These are phyloP conservation scores for Anas georgica DNA, from an alignment of 2,797 vertebrate species.

Conservation along the genomic window DNA sequence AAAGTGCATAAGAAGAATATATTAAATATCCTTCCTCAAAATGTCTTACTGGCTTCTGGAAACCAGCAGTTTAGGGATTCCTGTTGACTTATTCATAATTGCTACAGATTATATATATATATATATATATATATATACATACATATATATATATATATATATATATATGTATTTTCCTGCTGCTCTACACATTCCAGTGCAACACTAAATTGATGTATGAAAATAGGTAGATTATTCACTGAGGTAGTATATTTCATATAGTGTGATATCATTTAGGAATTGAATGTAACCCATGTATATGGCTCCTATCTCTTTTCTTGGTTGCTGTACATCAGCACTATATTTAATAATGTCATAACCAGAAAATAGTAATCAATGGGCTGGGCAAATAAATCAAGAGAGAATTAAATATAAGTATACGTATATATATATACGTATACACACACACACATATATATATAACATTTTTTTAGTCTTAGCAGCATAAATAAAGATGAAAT, in stretches of 20 bases:
- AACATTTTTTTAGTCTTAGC: neutral
- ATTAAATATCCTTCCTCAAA: neutral
- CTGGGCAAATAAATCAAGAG: neutral
- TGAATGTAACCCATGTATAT: neutral
- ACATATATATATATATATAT: no score
- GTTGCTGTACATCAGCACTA: neutral
- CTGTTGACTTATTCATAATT: neutral
- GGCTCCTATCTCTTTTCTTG: neutral
- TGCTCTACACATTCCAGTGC: neutral
- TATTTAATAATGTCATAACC: neutral
- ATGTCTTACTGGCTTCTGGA: neutral
- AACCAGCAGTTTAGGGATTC: neutral
- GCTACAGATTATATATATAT: neutral
- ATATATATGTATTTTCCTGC: neutral
- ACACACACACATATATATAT: no score
- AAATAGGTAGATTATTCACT: neutral
- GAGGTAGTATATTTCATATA: neutral
- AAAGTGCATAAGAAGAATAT: neutral
- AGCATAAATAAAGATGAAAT: neutral
- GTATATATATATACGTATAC: no score
- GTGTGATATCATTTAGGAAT: neutral
- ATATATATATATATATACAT: no score
- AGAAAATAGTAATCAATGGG: neutral
- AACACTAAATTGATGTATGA: neutral
- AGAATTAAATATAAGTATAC: neutral